Evolutionary conservation across 2,113 vertebrate species (phyloP), one percentile per base, ranked within the genome.

Genomic region (Neolamprologus falcicula): DNA sequence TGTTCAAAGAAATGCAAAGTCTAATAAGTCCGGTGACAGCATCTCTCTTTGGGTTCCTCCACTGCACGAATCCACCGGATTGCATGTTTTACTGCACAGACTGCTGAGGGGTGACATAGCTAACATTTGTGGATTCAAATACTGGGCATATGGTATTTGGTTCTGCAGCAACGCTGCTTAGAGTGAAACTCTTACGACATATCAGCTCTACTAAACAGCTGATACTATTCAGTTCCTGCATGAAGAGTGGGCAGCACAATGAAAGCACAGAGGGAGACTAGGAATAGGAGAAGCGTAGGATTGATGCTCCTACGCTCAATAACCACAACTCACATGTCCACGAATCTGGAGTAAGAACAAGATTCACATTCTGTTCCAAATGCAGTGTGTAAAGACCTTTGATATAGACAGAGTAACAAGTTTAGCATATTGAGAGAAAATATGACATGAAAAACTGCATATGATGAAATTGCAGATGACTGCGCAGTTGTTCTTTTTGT

Each of bases 231-330:
- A 80, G 78, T 47, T 89, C 42, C 84, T 88, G 85, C 78, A 42
- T 82, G 81, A 79, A 37, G 90, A 84, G 91, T 91, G 85, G 90
- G 92, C 84, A 71, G 88, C 31, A 33, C 86, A 86, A 86, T 93
- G 42, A 80, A 88, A 90, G 86, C 89, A 73, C 37, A 24, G 66
- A 89, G 52, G 19, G 37, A 90, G 55, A 81, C 81, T 81, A 83
- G 81, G 81, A 93, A 91, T 85, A 89, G 90, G 35, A 84, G 84
- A 88, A 76, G 89, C 87, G 92, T 94, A 89, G 94, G 93, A 92
- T 92, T 93, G 55, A 81, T 57, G 83, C 90, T 83, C 83, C 83
- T 68, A 86, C 91, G 26, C 73, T 52, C 7, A 21, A 31, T 68
- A 84, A 57, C 37, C 61, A 80, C 84, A 78, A 19, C 28, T 78